Base-by-base conservation (phyloP, 1,140 invertebrate species). In the Aethina tumida region DNA sequence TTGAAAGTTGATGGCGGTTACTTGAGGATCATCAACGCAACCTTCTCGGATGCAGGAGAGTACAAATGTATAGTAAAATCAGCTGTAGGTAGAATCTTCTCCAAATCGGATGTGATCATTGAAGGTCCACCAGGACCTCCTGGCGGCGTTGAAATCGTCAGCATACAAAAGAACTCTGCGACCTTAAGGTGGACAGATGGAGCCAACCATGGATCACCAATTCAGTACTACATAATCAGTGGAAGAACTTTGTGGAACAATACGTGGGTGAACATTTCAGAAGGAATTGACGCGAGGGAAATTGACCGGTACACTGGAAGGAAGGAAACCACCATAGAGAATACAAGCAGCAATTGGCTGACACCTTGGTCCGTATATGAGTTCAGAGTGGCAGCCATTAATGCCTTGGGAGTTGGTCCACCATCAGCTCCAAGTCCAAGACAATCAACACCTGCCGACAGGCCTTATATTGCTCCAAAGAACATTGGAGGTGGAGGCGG, bases 401-500 rank as follows among this genome's bases (percentile, higher is more conserved):
- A 97, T 62, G 70, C 75, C 43, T 68, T 84, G 14, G 94, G 93
- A 5, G 74, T 76, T 43, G 85, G 87, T 6, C 60, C 69, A 9
- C 70, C 77, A 7, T 91, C 83, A 0, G 65, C 73, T 3, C 77
- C 86, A 1, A 88, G 84, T 37, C 85, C 86, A 1, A 75, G 79
- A 38, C 81, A 84, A 52, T 85, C 82, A 21, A 95, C 91, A 1
- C 71, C 75, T 12, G 67, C 80, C 8, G 86, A 91, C 48, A 77
- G 71, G 40, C 93, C 93, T 0, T 79, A 75, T 35, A 76, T 74
- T 57, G 68, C 80, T 5, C 92, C 92, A 8, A 51, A 58, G 1
- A 84, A 87, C 48, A 73, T 98, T 28, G 75, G 84, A 8, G 93
- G 93, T 4, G 93, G 93, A n/a, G 93, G 92, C 15, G 94, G 95